Percentiles rank a stretch among this genome's conserved stretches.
Evolutionary conservation across 92 coral and sea anemone genomes (phyloP).

Genomic region (Porites evermanni): DNA sequence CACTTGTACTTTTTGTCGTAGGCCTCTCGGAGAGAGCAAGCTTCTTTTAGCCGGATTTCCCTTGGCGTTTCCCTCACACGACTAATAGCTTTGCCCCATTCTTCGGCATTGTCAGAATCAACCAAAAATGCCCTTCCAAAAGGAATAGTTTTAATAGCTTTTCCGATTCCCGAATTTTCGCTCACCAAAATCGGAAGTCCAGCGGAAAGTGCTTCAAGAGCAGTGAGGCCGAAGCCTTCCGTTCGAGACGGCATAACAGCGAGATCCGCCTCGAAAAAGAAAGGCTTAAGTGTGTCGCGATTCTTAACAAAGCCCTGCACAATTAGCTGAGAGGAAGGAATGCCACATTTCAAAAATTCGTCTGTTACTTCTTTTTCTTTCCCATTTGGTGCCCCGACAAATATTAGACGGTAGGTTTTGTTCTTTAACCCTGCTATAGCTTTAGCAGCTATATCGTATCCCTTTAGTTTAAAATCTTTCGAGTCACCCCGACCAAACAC

Average conservation of each 20-base stretch:
- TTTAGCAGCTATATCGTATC: constrained; percentile 2
- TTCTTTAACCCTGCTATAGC: background rate
- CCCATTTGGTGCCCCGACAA: background rate
- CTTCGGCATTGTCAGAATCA: background rate
- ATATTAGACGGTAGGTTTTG: background rate
- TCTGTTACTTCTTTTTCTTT: background rate
- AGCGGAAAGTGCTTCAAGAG: constrained; percentile 1
- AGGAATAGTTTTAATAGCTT: background rate
- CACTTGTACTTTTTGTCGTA: background rate
- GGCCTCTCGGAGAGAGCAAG: background rate
- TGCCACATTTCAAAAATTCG: background rate
- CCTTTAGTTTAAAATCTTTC: background rate
- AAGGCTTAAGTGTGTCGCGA: background rate
- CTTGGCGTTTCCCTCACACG: background rate
- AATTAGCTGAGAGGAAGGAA: background rate
- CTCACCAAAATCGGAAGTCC: constrained; percentile 7
- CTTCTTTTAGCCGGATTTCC: background rate
- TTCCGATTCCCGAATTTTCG: background rate
- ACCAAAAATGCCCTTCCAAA: background rate
- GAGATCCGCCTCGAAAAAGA: background rate
- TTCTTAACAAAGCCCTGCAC: background rate
- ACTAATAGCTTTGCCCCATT: background rate
- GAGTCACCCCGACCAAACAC: constrained; percentile 11
- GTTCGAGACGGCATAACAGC: constrained; percentile 12
- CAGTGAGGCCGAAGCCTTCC: constrained; percentile 2